Conservation (phyloP, 2,888 invertebrate species). For the Sipha maydis region DNA sequence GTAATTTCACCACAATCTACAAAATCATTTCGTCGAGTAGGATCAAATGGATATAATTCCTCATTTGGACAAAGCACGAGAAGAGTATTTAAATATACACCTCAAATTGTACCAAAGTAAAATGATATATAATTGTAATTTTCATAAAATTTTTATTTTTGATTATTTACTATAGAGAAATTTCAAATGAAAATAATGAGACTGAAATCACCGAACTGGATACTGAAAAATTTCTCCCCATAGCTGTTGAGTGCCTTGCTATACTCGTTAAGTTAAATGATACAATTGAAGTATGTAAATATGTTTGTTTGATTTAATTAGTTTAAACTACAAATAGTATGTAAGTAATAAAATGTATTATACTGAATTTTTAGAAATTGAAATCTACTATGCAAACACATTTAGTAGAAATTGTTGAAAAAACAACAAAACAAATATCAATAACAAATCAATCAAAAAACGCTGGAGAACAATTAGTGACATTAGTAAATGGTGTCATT, state of each 20-base stretch:
- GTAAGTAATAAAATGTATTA: not conserved
- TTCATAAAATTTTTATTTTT: not conserved
- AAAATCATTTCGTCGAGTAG: slow-evolving; percentile 54
- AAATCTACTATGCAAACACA: slow-evolving; percentile 86
- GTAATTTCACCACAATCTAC: slow-evolving; percentile 71
- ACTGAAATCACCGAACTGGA: slow-evolving; percentile 74
- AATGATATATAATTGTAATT: not conserved
- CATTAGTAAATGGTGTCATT: slow-evolving; percentile 79
- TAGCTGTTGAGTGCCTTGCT: slow-evolving; percentile 85
- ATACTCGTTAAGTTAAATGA: slow-evolving; percentile 85
- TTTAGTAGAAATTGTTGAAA: slow-evolving; percentile 80
- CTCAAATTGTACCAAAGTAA: slow-evolving; percentile 30
- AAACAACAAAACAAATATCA: slow-evolving; percentile 81
- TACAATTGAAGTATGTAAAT: slow-evolving; percentile 77
- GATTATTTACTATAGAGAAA: slow-evolving; percentile 64
- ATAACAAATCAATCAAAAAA: slow-evolving; percentile 67
- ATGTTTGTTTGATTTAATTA: not conserved
- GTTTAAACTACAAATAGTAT: not conserved
- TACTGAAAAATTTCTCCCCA: slow-evolving; percentile 78
- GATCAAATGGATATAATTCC: slow-evolving; percentile 49
- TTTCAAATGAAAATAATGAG: slow-evolving; percentile 66
- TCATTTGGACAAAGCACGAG: slow-evolving; percentile 55
- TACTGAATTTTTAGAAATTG: slow-evolving; percentile 73
- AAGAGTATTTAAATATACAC: slow-evolving; percentile 45
- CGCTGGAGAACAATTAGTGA: slow-evolving; percentile 69